Conservation (phyloP, 2,113 vertebrate genomes). For the Candoia aspera region DNA sequence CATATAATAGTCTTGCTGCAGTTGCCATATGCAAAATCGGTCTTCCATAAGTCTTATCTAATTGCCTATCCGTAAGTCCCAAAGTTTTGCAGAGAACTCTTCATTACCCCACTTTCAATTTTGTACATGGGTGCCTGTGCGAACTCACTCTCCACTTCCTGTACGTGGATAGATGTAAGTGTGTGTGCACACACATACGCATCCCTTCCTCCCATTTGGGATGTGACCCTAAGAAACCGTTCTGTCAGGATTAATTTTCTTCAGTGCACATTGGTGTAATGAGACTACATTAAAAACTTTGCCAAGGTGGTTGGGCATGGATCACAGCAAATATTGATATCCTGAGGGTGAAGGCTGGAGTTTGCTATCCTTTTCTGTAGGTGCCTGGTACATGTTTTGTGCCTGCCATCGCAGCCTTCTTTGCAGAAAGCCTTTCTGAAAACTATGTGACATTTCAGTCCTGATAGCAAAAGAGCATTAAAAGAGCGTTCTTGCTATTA, state of each 20-base stretch:
- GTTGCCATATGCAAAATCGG: not conserved
- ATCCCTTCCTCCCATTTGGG: not conserved
- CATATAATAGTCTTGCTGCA: not conserved
- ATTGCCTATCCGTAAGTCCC: not conserved
- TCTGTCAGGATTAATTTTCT: not conserved
- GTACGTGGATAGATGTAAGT: not conserved
- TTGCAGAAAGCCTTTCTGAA: not conserved
- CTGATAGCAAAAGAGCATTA: conserved; percentile 18
- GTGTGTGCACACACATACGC: not conserved
- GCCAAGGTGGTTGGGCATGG: not conserved
- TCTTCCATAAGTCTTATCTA: not conserved
- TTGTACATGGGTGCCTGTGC: not conserved
- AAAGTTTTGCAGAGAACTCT: not conserved
- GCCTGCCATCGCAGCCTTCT: not conserved
- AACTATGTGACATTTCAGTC: conserved; percentile 1
- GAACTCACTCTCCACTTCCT: not conserved
- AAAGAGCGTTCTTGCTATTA: conserved; percentile 15
- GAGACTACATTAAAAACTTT: not conserved
- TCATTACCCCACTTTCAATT: not conserved
- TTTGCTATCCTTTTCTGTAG: not conserved
- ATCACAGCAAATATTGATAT: not conserved
- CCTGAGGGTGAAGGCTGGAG: not conserved
- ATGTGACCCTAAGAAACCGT: not conserved
- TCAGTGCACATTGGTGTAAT: not conserved
- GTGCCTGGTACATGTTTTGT: not conserved